Evolutionary conservation across 2,888 invertebrate species (phyloP), one percentile per base, ranked within the genome.

Genomic region (Aphelenchoides bicaudatus): DNA sequence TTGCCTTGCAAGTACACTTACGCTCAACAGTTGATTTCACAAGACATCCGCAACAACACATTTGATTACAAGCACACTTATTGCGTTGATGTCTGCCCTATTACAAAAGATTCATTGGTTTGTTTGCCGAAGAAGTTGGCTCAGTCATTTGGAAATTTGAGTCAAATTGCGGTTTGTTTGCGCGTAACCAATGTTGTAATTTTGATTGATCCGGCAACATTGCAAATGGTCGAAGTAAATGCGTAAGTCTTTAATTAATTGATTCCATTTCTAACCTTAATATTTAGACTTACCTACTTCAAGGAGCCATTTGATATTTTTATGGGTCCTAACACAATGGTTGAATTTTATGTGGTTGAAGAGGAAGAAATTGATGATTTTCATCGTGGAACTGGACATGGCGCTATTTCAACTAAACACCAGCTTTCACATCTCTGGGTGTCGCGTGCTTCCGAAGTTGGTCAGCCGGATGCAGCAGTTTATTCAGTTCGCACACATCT

Each of bases 41-140:
- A 96, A 77, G 98, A 99, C 81, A 88, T 91, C 57, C 92, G 91
- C 81, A 94, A 90, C 80, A 98, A 98, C 79, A 85, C 87, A 13
- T 94, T 89, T 82, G 94, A 94, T 81, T 96, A 93, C 82, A 99
- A 99, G 81, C 89, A 88, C 79, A 89, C 92, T 4, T 73, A 68
- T 64, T 88, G 90, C 62, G 87, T 98, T 65, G 94, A 98, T 81
- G 89, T 99, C 73, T 91, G 91, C 0, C 96, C 98, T 0, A 81
- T 98, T 55, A 94, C 94, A 19, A 94, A 93, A 81, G 76, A 76
- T 57, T 68, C 71, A 37, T 62, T 76, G 25, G 71, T 76, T 4
- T 72, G 72, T 49, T 57, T 76, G 23, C 74, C 76, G 34, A 76
- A 75, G 53, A 70, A 72, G 58, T 49, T 68, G 39, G 75, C 73